Percentiles rank a stretch among this genome's conserved stretches.
Conservation (phyloP, 2,888 invertebrate species). For the Nomada lathburiana region DNA sequence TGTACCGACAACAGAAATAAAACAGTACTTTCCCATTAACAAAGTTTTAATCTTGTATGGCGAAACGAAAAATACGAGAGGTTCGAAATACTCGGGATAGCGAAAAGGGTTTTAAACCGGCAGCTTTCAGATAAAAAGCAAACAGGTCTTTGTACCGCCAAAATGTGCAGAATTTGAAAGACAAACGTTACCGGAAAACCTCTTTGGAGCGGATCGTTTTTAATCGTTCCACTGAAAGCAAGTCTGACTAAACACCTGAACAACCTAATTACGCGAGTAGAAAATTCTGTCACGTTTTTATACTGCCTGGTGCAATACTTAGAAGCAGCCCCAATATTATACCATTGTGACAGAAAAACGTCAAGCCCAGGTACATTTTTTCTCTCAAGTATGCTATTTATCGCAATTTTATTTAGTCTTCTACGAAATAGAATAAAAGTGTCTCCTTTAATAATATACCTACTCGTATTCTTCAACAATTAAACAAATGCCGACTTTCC, state of each 20-base stretch:
- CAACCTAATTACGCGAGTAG: conserved; percentile 11
- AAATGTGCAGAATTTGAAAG: conserved; percentile 9
- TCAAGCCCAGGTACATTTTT: too few relatives aligned
- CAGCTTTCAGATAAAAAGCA: conserved; percentile 20
- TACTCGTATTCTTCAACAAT: too few relatives aligned
- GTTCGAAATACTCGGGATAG: background rate
- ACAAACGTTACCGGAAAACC: conserved; percentile 16
- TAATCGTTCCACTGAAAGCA: conserved; percentile 7
- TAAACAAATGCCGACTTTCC: too few relatives aligned
- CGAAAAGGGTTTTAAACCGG: background rate
- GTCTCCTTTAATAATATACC: too few relatives aligned
- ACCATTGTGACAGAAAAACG: too few relatives aligned
- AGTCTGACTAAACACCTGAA: background rate
- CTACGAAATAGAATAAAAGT: too few relatives aligned
- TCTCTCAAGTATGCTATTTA: too few relatives aligned
- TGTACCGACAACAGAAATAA: background rate
- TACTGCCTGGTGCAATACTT: background rate
- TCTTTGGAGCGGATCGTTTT: conserved; percentile 21
- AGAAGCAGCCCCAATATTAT: background rate
- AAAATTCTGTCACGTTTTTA: background rate
- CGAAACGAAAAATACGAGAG: background rate
- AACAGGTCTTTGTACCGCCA: conserved; percentile 15
- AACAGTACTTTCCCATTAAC: background rate
- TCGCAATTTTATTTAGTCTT: too few relatives aligned
- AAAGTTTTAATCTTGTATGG: background rate